Evolutionary conservation across 2,888 invertebrate genomes (phyloP).

Genomic region (Drosophila dives): DNA sequence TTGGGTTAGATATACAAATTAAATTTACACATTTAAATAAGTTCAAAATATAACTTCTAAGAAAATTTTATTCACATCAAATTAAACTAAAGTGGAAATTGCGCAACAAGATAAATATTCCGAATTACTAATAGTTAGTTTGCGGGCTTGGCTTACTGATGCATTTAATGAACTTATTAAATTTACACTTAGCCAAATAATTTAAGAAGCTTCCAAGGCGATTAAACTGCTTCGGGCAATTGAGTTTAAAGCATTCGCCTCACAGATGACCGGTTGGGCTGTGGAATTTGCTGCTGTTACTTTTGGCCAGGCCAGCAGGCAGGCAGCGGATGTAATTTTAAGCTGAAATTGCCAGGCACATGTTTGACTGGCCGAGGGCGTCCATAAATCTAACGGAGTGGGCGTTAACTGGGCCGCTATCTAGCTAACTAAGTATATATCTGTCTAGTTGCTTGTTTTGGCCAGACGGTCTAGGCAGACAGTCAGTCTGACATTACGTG

Average conservation of each 20-base stretch:
- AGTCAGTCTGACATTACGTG: conserved; percentile 57
- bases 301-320: conserved; percentile 17
- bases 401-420: conserved; percentile 50
- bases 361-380: conserved; percentile 53
- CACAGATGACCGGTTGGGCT: conserved; percentile 1
- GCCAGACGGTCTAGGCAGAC: conserved; percentile 19
- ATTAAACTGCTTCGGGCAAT: conserved; percentile 12
- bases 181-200: conserved; percentile 20
- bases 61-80: conserved; percentile 5
- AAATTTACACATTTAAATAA: not conserved
- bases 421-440: conserved; percentile 24
- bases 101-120: not conserved
- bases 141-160: not conserved
- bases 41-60: not conserved
- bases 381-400: conserved; percentile 59
- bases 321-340: conserved; percentile 66
- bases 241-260: conserved; percentile 21
- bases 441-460: conserved; percentile 16
- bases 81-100: conserved; percentile 3
- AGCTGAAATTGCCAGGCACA: conserved; percentile 59
- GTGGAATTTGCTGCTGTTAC: conserved; percentile 7
- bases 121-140: conserved; percentile 20
- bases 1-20: not conserved
- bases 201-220: conserved; percentile 11
- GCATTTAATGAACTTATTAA: conserved; percentile 53